These are phyloP conservation scores for Balanococcus diminutus DNA, from an alignment of 2,888 invertebrate genomes.

Conservation along the genomic window DNA sequence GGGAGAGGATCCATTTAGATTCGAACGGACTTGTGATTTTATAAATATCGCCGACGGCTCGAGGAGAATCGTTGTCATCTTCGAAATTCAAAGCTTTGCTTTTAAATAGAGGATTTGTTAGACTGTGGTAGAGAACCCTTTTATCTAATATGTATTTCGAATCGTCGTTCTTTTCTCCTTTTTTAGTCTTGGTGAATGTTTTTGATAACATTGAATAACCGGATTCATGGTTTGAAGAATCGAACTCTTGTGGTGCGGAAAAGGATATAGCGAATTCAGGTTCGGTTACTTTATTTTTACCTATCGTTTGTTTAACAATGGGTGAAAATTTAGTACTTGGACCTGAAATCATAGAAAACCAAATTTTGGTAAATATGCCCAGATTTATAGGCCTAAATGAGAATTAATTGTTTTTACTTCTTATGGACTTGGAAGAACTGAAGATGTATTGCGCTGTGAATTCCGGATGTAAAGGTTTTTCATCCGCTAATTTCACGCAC, in stretches of 20 bases:
- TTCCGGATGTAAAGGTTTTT: conserved; percentile 42
- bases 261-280: conserved; percentile 19
- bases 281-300: not conserved
- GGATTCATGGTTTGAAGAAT: conserved; percentile 28
- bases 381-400: not conserved
- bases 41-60: conserved; percentile 23
- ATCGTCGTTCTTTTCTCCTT: not conserved
- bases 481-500: conserved; percentile 37
- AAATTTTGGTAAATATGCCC: not conserved
- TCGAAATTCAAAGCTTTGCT: conserved; percentile 42
- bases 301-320: not conserved
- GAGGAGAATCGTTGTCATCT: not conserved
- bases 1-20: conserved; percentile 49
- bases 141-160: conserved; percentile 32
- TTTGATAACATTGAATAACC: conserved; percentile 38
- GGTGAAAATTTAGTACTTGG: not conserved
- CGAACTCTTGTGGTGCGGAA: not conserved
- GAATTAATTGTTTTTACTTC: conserved; percentile 10
- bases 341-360: not conserved
- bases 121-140: conserved; percentile 43
- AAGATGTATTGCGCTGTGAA: conserved; percentile 22
- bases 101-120: conserved; percentile 44
- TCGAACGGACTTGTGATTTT: conserved; percentile 47
- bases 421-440: not conserved
- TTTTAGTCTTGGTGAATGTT: conserved; percentile 9